Percentiles rank a stretch among this genome's conserved stretches.
Evolutionary conservation across 2,113 vertebrate genomes (phyloP).

Genomic region (Gracilinanus agilis): DNA sequence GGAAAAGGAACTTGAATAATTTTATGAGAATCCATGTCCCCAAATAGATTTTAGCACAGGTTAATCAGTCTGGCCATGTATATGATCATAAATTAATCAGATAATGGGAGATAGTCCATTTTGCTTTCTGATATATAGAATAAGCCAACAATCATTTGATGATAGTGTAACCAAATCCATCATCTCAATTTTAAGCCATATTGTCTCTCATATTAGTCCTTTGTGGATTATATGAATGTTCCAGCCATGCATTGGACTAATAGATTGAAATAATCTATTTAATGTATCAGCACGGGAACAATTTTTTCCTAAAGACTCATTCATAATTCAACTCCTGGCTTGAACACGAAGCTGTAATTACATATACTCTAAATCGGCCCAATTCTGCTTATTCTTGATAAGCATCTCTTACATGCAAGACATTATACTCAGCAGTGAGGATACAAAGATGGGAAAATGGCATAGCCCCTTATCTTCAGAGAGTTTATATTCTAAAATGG

Average conservation of each 20-base stretch:
- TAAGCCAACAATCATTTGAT: neutral
- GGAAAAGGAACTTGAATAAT: neutral
- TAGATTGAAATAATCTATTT: neutral
- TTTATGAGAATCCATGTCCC: neutral
- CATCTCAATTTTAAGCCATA: neutral
- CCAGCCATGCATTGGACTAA: neutral
- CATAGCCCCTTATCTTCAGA: neutral
- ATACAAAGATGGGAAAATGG: neutral
- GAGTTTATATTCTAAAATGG: neutral
- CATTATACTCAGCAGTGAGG: neutral
- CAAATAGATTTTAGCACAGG: neutral
- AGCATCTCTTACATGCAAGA: neutral
- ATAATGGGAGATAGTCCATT: neutral
- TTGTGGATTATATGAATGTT: neutral
- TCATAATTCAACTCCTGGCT: neutral
- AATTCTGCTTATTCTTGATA: neutral
- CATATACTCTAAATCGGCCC: neutral
- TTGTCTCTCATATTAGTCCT: neutral
- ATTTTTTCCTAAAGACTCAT: neutral
- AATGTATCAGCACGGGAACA: neutral
- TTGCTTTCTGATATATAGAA: neutral
- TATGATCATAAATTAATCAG: neutral
- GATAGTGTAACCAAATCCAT: neutral
- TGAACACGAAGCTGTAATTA: neutral
- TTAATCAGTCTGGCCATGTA: fast-evolving